These are phyloP conservation scores for Rhinichthys osculus DNA, from an alignment of 2,797 vertebrate species.

Conservation along the genomic window DNA sequence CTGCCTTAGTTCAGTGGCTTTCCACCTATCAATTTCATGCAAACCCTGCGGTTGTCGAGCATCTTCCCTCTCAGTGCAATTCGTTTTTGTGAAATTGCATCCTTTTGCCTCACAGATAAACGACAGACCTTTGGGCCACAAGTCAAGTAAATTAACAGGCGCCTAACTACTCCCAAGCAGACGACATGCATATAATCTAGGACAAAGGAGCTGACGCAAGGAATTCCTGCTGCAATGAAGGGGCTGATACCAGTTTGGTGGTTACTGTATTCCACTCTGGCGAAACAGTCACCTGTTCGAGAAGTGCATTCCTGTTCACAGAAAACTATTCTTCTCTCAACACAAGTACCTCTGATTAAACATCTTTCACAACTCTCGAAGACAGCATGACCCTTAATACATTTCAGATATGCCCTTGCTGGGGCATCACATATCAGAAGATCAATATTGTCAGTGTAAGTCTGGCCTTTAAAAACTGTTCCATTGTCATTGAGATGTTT, in stretches of 20 bases:
- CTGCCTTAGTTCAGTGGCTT: no score
- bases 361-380: neutral
- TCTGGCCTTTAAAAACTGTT: neutral
- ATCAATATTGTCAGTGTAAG: neutral
- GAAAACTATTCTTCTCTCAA: neutral
- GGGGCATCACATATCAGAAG: neutral
- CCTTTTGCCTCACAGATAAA: neutral
- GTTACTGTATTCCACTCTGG: neutral
- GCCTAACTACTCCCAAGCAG: no score
- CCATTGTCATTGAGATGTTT: slow-evolving; percentile 10
- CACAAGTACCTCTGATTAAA: neutral
- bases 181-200: no score
- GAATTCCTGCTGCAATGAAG: no score
- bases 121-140: no score
- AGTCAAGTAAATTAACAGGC: no score
- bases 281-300: neutral
- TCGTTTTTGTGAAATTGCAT: no score
- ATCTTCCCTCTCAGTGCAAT: no score
- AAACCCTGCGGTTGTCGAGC: no score
- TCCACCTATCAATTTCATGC: no score
- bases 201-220: no score
- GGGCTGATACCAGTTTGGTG: no score
- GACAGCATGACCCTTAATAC: neutral
- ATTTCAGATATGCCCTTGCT: slow-evolving; percentile 25
- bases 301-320: neutral